phyloP scores from a whole-genome alignment of 1,140 invertebrate species.

The Bombus waltoni region DNA sequence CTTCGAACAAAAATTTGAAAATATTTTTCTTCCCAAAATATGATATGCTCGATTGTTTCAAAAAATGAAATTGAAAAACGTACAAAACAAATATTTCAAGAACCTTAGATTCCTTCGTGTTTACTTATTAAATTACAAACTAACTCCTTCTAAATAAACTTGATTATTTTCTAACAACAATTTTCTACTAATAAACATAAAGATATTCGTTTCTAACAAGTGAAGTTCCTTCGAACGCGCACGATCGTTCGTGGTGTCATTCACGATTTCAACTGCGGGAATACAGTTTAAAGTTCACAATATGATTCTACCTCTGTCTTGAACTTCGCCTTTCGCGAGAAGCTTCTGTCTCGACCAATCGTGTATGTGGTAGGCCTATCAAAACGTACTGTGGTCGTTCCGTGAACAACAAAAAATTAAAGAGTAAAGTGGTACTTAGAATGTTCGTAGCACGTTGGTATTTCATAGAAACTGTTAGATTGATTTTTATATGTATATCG shows the following conservation, averaged over 20 bases:
- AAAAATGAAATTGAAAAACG: neutral
- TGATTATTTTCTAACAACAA: neutral
- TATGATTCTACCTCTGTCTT: slow-evolving; percentile 15
- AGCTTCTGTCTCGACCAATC: slow-evolving; percentile 15
- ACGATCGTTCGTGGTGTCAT: neutral
- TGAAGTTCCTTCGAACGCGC: neutral
- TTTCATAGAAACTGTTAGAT: slow-evolving; percentile 11
- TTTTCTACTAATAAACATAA: neutral
- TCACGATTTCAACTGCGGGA: neutral
- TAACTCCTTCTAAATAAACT: too few species aligned
- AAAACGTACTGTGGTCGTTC: slow-evolving; percentile 18
- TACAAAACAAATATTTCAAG: neutral
- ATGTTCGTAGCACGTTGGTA: slow-evolving; percentile 18
- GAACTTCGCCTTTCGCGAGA: neutral
- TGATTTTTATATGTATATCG: slow-evolving; percentile 31
- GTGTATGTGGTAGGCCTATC: slow-evolving; percentile 24
- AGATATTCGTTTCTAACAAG: neutral
- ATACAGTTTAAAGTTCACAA: neutral
- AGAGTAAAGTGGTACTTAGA: neutral
- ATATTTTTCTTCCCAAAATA: neutral
- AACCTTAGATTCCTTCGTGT: too few species aligned
- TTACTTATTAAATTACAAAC: too few species aligned
- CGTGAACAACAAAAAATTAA: neutral
- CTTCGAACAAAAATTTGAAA: neutral
- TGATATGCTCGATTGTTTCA: neutral